A percentile compares a stretch with the other conserved stretches of the same genome.
phyloP scores from a whole-genome alignment of 2,113 vertebrate species.

The Thamnophis sirtalis region DNA sequence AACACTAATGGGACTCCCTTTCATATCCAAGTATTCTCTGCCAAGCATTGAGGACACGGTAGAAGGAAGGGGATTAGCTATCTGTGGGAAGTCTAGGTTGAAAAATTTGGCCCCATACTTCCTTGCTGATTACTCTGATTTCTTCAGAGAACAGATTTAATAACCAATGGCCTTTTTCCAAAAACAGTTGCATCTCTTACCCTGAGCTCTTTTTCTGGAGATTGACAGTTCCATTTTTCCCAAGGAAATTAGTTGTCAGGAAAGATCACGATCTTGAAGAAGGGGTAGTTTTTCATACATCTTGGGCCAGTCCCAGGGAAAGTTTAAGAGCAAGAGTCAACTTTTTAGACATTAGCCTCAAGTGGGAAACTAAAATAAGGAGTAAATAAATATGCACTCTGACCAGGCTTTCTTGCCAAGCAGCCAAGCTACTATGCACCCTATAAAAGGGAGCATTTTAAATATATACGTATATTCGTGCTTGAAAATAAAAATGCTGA shows the following conservation, averaged over 20 bases:
- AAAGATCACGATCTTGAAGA: background rate
- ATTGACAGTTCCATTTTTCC: constrained; percentile 20
- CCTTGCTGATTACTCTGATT: constrained; percentile 1
- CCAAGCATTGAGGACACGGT: too few relatives aligned
- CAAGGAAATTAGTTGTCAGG: constrained; percentile 9
- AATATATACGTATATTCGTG: background rate
- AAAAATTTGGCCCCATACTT: background rate
- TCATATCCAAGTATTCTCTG: background rate
- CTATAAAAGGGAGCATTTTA: background rate
- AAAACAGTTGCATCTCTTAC: background rate
- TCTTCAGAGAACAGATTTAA: background rate
- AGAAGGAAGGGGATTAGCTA: background rate
- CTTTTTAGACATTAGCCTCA: background rate
- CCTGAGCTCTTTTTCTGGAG: background rate
- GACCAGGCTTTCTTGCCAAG: background rate
- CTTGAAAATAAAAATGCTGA: background rate
- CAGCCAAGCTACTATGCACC: background rate
- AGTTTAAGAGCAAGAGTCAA: background rate
- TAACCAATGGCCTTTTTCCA: background rate
- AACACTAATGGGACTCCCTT: background rate
- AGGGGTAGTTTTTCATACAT: background rate
- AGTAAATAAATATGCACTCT: background rate
- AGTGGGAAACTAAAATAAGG: background rate
- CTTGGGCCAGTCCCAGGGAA: background rate
- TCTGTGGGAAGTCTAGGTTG: background rate